Conservation (phyloP, 2,888 invertebrate species). For the Limnephilus auricula region DNA sequence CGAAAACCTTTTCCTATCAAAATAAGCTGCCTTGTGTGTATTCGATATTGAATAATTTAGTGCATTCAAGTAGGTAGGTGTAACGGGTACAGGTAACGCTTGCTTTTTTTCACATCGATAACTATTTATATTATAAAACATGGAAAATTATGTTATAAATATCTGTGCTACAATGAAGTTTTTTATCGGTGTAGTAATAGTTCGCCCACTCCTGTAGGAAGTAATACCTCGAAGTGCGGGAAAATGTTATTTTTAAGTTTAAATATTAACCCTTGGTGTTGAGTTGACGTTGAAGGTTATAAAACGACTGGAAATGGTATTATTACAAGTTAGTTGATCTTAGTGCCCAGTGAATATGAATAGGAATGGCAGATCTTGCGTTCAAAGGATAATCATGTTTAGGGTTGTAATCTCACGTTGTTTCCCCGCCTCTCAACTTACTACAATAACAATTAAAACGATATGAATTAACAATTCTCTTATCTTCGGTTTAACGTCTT, state of each 20-base stretch:
- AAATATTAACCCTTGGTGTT: background rate
- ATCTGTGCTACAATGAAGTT: background rate
- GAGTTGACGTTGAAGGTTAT: background rate
- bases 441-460: background rate
- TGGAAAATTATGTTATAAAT: background rate
- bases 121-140: background rate
- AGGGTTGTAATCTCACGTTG: background rate
- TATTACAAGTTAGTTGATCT: background rate
- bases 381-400: background rate
- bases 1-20: conserved; percentile 27
- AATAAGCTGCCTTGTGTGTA: conserved; percentile 31
- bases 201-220: too few species aligned
- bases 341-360: background rate
- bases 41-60: conserved; percentile 42
- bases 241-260: background rate
- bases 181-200: background rate
- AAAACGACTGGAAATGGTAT: background rate
- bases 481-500: background rate
- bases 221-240: too few species aligned
- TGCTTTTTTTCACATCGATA: background rate
- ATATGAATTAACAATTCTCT: background rate
- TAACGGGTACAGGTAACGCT: background rate
- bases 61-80: background rate
- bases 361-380: background rate
- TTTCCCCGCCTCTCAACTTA: background rate